These are phyloP conservation scores for Cygnus buccinator DNA, from an alignment of 2,113 vertebrate genomes.

Conservation along the genomic window DNA sequence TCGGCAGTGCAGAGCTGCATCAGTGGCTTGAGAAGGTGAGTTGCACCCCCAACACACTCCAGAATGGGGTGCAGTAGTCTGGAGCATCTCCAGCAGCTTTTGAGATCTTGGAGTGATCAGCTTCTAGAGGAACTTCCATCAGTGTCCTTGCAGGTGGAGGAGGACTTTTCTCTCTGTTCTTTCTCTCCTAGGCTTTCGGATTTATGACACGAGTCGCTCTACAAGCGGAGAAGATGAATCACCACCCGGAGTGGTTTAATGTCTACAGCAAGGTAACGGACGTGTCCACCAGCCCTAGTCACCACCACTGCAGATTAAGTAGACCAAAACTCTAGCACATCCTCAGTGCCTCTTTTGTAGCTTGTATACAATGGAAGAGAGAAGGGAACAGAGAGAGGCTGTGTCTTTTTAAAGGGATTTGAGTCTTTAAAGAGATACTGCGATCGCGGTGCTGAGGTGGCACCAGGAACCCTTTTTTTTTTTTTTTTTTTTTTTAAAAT, in stretches of 20 bases:
- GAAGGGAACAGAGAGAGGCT: neutral
- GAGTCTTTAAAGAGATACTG: neutral
- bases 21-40: neutral
- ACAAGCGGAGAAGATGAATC: constrained; percentile 98
- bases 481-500: neutral
- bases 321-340: neutral
- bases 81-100: neutral
- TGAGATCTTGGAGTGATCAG: neutral
- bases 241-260: constrained; percentile 98
- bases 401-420: neutral
- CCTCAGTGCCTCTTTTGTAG: neutral
- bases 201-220: constrained; percentile 97
- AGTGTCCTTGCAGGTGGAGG: neutral
- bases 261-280: constrained; percentile 95
- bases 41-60: neutral
- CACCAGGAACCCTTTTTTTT: neutral
- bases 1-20: neutral
- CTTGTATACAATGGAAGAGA: neutral
- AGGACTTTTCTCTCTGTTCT: constrained; percentile 14
- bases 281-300: neutral
- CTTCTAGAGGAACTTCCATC: neutral
- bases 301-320: neutral
- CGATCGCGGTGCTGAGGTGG: neutral
- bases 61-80: neutral
- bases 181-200: constrained; percentile 88